Evolutionary conservation across 2,113 vertebrate species (phyloP).

Genomic region (Xiphophorus maculatus): DNA sequence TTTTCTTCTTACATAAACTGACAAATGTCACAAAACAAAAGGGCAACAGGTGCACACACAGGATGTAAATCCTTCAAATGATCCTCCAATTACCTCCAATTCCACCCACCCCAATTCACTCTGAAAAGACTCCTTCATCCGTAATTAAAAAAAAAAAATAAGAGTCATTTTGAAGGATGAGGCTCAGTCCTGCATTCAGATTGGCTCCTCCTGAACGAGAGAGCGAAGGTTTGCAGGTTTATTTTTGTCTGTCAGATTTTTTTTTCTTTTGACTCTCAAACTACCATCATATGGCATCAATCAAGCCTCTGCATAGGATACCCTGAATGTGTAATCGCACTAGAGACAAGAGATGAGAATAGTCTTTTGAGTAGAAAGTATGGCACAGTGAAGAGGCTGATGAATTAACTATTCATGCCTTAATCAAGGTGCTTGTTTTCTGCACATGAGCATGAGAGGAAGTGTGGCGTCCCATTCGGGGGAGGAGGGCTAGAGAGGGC

Average conservation of each 20-base stretch:
- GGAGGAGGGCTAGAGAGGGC: conserved; percentile 5
- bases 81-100: conserved; percentile 73
- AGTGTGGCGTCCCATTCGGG: conserved; percentile 45
- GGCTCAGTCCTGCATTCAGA: conserved; percentile 42
- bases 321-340: conserved; percentile 82
- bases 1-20: conserved; percentile 50
- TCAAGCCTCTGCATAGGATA: conserved; percentile 76
- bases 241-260: conserved; percentile 62
- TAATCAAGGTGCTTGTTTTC: conserved; percentile 86
- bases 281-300: conserved; percentile 78
- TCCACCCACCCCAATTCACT: conserved; percentile 64
- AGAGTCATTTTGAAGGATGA: conserved; percentile 46
- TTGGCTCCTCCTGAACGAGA: conserved; percentile 63
- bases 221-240: conserved; percentile 46
- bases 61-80: conserved; percentile 71
- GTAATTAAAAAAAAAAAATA: conserved; percentile 58
- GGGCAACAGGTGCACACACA: conserved; percentile 79
- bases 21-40: conserved; percentile 64
- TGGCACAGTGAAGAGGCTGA: conserved; percentile 75
- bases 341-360: conserved; percentile 79
- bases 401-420: conserved; percentile 83
- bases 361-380: conserved; percentile 79
- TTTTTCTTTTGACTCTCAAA: conserved; percentile 71
- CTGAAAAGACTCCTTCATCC: conserved; percentile 73
- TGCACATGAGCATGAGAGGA: conserved; percentile 73